These are phyloP conservation scores for Poliocrania exsul DNA, from an alignment of 2,797 vertebrate species.

Conservation along the genomic window DNA sequence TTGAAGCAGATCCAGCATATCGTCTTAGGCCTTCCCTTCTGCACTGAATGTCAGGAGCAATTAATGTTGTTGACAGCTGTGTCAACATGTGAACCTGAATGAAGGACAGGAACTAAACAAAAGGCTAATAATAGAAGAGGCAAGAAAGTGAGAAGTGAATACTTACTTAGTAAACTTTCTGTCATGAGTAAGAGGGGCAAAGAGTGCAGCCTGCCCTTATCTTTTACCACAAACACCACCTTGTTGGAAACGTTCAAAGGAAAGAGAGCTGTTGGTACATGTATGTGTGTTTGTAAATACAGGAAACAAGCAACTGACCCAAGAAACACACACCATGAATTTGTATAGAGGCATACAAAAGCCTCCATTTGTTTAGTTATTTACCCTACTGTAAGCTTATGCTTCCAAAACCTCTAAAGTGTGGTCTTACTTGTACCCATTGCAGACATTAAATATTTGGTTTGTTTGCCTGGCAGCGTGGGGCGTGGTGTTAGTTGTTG, in stretches of 20 bases:
- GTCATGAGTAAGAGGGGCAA: background rate
- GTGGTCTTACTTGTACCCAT: background rate
- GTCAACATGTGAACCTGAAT: background rate
- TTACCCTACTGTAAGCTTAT: background rate
- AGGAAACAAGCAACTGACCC: background rate
- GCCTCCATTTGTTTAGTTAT: background rate
- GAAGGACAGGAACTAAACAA: constrained; percentile 8
- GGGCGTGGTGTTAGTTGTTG: background rate
- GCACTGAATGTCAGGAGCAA: background rate
- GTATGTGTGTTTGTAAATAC: fast-evolving
- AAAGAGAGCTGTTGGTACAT: background rate
- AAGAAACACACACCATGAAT: background rate
- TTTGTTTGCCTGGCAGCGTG: background rate
- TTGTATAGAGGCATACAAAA: background rate
- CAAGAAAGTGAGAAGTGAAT: background rate
- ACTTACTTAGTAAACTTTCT: background rate
- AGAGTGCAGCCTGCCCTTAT: background rate
- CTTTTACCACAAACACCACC: background rate
- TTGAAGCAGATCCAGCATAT: background rate
- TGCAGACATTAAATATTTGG: background rate
- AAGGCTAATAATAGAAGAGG: background rate
- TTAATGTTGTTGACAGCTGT: background rate
- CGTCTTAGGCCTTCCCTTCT: background rate
- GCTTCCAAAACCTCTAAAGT: background rate
- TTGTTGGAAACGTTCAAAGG: fast-evolving